Conservation (phyloP, 2,797 vertebrate genomes). For the Menidia menidia region DNA sequence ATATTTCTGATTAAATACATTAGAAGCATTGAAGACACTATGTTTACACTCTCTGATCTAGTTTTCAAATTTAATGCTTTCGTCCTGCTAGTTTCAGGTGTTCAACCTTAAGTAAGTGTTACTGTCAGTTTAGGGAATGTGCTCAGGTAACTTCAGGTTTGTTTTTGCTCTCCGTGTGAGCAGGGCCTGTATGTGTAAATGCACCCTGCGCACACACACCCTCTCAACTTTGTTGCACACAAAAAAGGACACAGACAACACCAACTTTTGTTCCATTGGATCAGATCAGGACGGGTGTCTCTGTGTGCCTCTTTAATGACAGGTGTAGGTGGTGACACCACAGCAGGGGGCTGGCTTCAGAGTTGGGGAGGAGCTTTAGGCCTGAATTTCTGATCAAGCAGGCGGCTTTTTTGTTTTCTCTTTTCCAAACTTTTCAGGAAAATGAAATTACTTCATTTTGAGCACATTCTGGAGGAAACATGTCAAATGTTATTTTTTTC, state of each 20-base stretch:
- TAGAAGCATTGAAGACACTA: slow-evolving; percentile 30
- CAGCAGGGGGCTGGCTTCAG: slow-evolving; percentile 57
- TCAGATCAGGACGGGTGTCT: slow-evolving; percentile 64
- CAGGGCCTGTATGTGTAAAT: slow-evolving; percentile 61
- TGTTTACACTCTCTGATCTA: slow-evolving; percentile 49
- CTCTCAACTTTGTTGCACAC: slow-evolving; percentile 43
- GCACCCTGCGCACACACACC: slow-evolving; percentile 54
- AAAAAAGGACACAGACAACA: slow-evolving; percentile 45
- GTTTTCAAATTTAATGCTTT: slow-evolving; percentile 38
- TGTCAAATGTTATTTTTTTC: background rate
- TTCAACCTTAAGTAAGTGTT: slow-evolving; percentile 40
- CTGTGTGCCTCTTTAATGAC: slow-evolving; percentile 45
- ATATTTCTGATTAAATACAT: slow-evolving; percentile 58
- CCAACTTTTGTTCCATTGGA: slow-evolving; percentile 59
- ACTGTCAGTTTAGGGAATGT: slow-evolving; percentile 3
- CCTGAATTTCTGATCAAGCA: slow-evolving; percentile 11
- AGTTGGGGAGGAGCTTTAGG: slow-evolving; percentile 50
- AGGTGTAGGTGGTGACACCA: slow-evolving; percentile 66
- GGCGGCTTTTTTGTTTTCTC: background rate
- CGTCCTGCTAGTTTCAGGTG: slow-evolving; percentile 46
- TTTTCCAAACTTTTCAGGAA: background rate
- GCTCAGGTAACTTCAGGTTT: slow-evolving; percentile 64
- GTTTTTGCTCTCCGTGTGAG: slow-evolving; percentile 60
- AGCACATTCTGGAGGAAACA: background rate
- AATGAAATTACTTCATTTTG: background rate